phyloP scores from a whole-genome alignment of 1,140 invertebrate genomes.

The Sogatella furcifera region DNA sequence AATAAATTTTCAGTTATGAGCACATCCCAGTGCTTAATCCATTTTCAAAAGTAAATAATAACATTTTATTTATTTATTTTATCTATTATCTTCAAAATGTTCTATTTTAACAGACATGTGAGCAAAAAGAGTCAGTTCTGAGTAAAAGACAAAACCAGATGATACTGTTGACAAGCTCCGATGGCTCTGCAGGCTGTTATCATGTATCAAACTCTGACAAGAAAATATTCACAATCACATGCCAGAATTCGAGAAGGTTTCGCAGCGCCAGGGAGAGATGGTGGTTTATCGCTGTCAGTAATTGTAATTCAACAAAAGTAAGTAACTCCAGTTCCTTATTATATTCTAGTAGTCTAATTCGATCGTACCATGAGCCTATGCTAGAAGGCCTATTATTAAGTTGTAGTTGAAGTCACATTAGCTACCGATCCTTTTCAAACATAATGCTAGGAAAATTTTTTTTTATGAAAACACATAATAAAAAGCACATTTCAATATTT shows the following conservation, averaged over 20 bases:
- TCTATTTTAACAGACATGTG: slow-evolving; percentile 43
- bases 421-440: too few relatives aligned
- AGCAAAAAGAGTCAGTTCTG: slow-evolving; percentile 53
- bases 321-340: background rate
- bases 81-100: too few relatives aligned
- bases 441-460: too few relatives aligned
- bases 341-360: background rate
- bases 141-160: slow-evolving; percentile 60
- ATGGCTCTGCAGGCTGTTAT: slow-evolving; percentile 36
- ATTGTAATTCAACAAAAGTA: slow-evolving; percentile 53
- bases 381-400: too few relatives aligned
- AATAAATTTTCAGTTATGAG: too few relatives aligned
- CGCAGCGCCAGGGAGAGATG: slow-evolving; percentile 55
- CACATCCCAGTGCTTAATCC: too few relatives aligned
- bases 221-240: slow-evolving; percentile 22
- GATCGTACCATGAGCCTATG: too few relatives aligned
- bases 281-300: slow-evolving; percentile 68
- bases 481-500: too few relatives aligned
- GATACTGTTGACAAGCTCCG: slow-evolving; percentile 52
- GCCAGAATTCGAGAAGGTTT: slow-evolving; percentile 40
- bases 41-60: too few relatives aligned
- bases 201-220: slow-evolving; percentile 28
- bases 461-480: too few relatives aligned
- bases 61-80: too few relatives aligned
- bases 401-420: too few relatives aligned